phyloP scores from a whole-genome alignment of 2,797 vertebrate species.

The Hirundo rustica region DNA sequence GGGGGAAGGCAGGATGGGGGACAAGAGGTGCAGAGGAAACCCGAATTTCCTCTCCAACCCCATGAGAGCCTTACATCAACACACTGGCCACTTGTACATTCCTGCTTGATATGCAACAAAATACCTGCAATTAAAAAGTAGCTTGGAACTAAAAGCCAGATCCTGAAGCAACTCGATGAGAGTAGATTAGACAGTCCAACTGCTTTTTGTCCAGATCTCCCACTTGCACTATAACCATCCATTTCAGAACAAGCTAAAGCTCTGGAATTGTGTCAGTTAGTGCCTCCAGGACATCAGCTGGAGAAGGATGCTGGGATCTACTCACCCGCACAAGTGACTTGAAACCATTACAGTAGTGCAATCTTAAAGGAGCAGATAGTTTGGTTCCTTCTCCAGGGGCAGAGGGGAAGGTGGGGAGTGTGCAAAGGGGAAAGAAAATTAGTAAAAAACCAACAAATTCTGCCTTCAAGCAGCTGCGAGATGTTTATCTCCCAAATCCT shows the following conservation, averaged over 20 bases:
- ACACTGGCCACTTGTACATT: conserved; percentile 43
- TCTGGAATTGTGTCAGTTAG: not conserved
- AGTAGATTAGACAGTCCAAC: not conserved
- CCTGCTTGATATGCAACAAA: conserved; percentile 25
- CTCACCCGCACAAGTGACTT: not conserved
- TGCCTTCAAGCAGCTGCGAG: not conserved
- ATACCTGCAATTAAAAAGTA: conserved; percentile 30
- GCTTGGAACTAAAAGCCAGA: conserved; percentile 55
- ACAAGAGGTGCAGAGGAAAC: not conserved
- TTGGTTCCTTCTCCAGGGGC: not conserved
- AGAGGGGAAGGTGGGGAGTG: not conserved
- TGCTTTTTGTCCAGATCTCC: not conserved
- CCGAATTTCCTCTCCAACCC: not conserved
- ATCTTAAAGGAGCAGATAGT: not conserved
- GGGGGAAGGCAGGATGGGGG: not conserved
- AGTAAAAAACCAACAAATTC: not conserved
- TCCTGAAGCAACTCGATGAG: not conserved
- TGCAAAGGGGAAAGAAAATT: not conserved
- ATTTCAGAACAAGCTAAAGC: not conserved
- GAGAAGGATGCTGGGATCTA: not conserved
- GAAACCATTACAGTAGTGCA: conserved; percentile 10
- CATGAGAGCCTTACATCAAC: not conserved
- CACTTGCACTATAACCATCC: not conserved
- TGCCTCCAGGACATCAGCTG: conserved; percentile 4
- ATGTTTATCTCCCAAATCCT: not conserved